phyloP scores from a whole-genome alignment of 2,113 vertebrate genomes.

The Crotalus viridis region DNA sequence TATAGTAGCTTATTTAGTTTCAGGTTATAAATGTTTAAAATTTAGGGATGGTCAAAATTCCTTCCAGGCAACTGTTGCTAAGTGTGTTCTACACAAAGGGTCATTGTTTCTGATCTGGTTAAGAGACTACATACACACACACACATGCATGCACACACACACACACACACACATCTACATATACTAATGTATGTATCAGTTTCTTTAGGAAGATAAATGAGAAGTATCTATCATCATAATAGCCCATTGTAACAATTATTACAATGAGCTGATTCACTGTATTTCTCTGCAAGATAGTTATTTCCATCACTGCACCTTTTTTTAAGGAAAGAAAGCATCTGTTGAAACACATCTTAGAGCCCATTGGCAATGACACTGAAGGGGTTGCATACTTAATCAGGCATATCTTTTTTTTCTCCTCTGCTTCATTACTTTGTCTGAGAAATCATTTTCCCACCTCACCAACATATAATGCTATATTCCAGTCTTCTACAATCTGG shows the following conservation, averaged over 20 bases:
- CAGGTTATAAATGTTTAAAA: conserved; percentile 55
- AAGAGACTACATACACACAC: background rate
- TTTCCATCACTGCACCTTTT: background rate
- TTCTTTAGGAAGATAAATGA: background rate
- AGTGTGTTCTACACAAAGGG: conserved; percentile 47
- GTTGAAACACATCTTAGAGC: background rate
- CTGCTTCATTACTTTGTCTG: background rate
- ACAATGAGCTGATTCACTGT: background rate
- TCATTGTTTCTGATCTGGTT: conserved; percentile 34
- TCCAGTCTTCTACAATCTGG: background rate
- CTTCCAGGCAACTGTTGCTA: conserved; percentile 55
- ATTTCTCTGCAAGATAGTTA: conserved; percentile 10
- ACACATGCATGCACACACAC: background rate
- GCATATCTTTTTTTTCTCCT: background rate
- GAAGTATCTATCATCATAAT: background rate
- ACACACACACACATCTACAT: no score
- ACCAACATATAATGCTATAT: background rate
- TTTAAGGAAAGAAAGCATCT: background rate
- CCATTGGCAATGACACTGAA: background rate
- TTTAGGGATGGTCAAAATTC: conserved; percentile 51
- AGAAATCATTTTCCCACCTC: background rate
- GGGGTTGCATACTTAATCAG: background rate
- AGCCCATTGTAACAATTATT: background rate
- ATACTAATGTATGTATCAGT: background rate
- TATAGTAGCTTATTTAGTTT: conserved; percentile 33